Conservation (phyloP, 2,888 invertebrate genomes). For the Parnassius mnemosyne region DNA sequence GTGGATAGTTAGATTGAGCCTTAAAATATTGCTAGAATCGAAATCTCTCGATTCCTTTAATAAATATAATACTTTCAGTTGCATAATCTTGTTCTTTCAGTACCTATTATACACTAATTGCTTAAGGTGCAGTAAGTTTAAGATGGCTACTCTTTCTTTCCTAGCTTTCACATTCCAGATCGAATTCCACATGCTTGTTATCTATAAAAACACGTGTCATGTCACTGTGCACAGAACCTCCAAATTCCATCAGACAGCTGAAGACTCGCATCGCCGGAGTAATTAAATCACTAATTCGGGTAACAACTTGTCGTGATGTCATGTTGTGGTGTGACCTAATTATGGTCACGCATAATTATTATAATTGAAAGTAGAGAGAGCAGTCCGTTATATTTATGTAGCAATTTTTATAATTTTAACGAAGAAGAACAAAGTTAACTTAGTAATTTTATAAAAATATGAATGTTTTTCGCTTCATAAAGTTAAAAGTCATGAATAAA, state of each 20-base stretch:
- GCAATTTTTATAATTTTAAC: neutral
- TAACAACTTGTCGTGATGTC: constrained; percentile 24
- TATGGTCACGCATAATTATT: constrained; percentile 11
- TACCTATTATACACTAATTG: neutral
- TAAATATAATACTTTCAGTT: too few relatives aligned
- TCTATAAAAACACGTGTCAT: constrained; percentile 23
- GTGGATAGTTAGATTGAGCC: too few relatives aligned
- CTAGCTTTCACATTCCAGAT: constrained; percentile 26
- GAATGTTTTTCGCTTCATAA: too few relatives aligned
- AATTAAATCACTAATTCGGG: constrained; percentile 24
- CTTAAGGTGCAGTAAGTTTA: neutral
- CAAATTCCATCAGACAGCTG: constrained; percentile 19
- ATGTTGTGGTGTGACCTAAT: constrained; percentile 14
- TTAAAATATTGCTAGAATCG: too few relatives aligned
- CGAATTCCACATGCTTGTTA: constrained; percentile 20
- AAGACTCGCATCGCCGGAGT: constrained; percentile 23
- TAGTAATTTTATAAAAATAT: too few relatives aligned
- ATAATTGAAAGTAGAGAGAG: constrained; percentile 1
- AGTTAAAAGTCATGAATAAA: too few relatives aligned
- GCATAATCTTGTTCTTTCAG: too few relatives aligned
- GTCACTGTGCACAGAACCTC: constrained; percentile 17
- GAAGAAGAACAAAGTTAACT: too few relatives aligned
- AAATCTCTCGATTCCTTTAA: too few relatives aligned
- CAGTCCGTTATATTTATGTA: constrained; percentile 10
- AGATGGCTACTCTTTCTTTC: constrained; percentile 10